Evolutionary conservation across 2,113 vertebrate species (phyloP), one percentile per base, ranked within the genome.

Genomic region (Polypterus senegalus): DNA sequence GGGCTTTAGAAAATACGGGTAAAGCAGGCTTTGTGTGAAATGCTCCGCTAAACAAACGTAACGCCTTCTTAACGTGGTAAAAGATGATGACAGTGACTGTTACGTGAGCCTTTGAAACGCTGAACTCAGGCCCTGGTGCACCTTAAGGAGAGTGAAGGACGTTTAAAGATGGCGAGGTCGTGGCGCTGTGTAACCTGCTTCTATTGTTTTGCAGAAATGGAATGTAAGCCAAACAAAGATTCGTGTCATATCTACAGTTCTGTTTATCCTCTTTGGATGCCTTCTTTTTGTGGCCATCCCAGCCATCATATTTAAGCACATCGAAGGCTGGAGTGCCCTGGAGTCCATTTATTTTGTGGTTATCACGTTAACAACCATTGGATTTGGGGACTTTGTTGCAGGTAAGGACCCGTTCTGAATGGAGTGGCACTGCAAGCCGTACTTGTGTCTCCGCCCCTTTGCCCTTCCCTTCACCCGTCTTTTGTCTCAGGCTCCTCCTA

Each of bases 191-290:
- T 44, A 45, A 43, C 56, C 43, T 44, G 27, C 27, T 27, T 54
- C 9, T 48, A 58, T 65, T 69, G 27, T 48, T 56, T 63, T 57
- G 11, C 70, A 99, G 95, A 96, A 97, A 72, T 94, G 95, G 94
- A 92, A 98, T 56, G 93, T 99, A 65, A 98, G 94, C 81, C 96
- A 97, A 79, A 99, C 93, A 54, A 97, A 98, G 87, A 97, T 97
- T 65, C 92, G 94, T 1, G 93, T 99, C 68, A 90, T 96, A 82
- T 99, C 96, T 64, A 99, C 96, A 7, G 84, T 98, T 77, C 85
- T 99, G 78, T 99, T 99, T 79, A 94, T 94, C 68, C 82, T 99
- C 3, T 97, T 97, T 9, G 96, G 96, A 62, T 99, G 96, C 51
- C 87, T 98, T 60, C 90, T 97, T 67, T 99, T 99, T 48, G 95